Conservation (phyloP, 2,888 invertebrate genomes). For the Schizotus pectinicornis region DNA sequence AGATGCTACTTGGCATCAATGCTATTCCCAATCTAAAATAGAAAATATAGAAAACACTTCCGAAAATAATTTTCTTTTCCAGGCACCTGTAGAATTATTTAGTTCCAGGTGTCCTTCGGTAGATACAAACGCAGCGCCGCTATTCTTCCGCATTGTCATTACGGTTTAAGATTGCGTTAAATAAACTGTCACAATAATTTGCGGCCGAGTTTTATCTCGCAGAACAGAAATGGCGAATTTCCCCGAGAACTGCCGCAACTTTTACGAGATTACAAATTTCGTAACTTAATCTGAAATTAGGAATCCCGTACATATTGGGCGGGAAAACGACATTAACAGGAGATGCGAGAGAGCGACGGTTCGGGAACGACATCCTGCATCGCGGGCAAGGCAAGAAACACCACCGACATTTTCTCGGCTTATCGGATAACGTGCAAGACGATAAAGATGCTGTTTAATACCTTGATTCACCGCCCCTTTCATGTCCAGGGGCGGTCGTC, state of each 20-base stretch:
- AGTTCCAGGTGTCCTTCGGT: no score
- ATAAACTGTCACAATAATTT: no score
- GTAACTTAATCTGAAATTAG: slow-evolving; percentile 22
- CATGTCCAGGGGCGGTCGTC: slow-evolving; percentile 11
- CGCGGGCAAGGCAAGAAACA: slow-evolving; percentile 15
- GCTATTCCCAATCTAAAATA: no score
- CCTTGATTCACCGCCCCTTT: slow-evolving; percentile 11
- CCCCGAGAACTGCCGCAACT: background rate
- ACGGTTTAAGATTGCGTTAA: no score
- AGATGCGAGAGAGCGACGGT: background rate
- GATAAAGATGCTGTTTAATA: slow-evolving; percentile 12
- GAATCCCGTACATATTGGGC: slow-evolving; percentile 11
- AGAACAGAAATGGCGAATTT: slow-evolving; percentile 7
- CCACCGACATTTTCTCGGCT: background rate
- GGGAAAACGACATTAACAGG: slow-evolving; percentile 16
- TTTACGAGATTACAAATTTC: slow-evolving; percentile 6
- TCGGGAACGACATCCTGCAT: slow-evolving; percentile 9
- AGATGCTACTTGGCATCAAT: no score
- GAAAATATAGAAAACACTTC: no score
- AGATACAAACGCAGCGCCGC: background rate
- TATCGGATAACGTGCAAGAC: slow-evolving; percentile 1
- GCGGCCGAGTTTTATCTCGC: slow-evolving; percentile 2
- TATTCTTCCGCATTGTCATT: background rate
- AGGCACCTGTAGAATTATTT: no score
- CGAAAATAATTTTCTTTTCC: no score